Percentiles rank a stretch among this genome's conserved stretches.
Conservation (phyloP, 2,113 vertebrate genomes). For the Pterophyllum scalare region DNA sequence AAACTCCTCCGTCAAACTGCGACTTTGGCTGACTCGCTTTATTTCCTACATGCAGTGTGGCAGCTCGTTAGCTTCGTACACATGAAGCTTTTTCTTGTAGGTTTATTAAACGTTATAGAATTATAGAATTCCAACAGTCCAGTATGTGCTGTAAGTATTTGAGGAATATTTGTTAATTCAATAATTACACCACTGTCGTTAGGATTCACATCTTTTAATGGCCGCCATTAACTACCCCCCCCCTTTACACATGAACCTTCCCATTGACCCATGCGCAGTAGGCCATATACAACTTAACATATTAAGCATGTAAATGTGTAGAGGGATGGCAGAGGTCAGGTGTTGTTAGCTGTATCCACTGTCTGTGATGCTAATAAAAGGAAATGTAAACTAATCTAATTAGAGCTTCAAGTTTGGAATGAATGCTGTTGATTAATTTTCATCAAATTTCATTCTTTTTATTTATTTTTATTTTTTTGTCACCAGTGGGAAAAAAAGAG, state of each 20-base stretch:
- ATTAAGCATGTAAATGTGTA: not conserved
- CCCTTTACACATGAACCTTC: no score
- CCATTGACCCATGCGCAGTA: no score
- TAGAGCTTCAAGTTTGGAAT: not conserved
- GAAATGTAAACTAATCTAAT: not conserved
- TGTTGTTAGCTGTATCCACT: not conserved
- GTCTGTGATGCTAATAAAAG: not conserved
- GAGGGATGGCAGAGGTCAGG: not conserved
- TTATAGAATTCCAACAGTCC: not conserved
- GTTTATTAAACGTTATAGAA: no score
- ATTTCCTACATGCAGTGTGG: not conserved
- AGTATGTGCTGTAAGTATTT: not conserved
- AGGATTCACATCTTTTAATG: no score
- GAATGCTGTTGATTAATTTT: not conserved
- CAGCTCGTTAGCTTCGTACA: not conserved
- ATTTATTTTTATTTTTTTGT: not conserved
- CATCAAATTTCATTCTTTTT: no score
- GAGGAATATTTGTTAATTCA: no score
- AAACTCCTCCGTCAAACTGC: not conserved
- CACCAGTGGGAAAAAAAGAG: constrained; percentile 85
- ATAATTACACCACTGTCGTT: no score
- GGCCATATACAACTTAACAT: no score
- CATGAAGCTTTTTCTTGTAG: no score
- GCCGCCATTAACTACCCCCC: no score
- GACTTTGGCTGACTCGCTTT: not conserved